Conservation (phyloP, 2,888 invertebrate species). For the Embidobia sp. region DNA sequence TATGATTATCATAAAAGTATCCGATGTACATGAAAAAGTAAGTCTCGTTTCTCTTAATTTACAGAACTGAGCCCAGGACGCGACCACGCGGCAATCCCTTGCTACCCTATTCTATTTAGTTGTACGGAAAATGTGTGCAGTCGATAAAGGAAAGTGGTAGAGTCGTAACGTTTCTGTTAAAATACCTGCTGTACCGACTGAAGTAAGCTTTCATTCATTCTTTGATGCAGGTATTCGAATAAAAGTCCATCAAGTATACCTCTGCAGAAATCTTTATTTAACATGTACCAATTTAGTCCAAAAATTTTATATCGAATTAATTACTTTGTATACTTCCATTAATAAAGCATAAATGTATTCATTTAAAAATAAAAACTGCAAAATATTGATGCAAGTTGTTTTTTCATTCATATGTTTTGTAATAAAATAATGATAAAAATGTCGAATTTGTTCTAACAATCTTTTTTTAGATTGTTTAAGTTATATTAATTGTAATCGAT, state of each 20-base stretch:
- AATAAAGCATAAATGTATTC: too few species aligned
- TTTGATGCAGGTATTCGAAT: slow-evolving; percentile 11
- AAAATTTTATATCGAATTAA: too few species aligned
- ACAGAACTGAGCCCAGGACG: slow-evolving; percentile 50
- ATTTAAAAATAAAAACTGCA: too few species aligned
- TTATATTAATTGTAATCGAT: too few species aligned
- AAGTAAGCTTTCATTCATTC: slow-evolving; percentile 36
- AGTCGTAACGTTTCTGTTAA: slow-evolving; percentile 2
- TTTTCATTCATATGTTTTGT: too few species aligned
- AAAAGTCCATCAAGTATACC: slow-evolving; percentile 4
- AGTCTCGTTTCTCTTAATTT: slow-evolving; percentile 23
- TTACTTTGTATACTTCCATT: too few species aligned
- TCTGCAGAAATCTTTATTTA: slow-evolving; percentile 11
- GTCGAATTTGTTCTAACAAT: too few species aligned
- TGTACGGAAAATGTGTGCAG: slow-evolving; percentile 66
- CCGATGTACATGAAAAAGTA: too few species aligned
- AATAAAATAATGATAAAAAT: too few species aligned
- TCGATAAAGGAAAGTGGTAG: slow-evolving; percentile 74
- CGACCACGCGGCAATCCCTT: slow-evolving; percentile 58
- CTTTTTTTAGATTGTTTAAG: too few species aligned
- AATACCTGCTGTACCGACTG: slow-evolving; percentile 77
- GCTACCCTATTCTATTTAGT: slow-evolving; percentile 57
- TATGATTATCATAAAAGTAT: too few species aligned
- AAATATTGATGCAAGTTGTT: too few species aligned
- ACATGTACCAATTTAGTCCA: not conserved